phyloP scores from a whole-genome alignment of 2,888 invertebrate genomes.

The Eremobia ochroleuca region DNA sequence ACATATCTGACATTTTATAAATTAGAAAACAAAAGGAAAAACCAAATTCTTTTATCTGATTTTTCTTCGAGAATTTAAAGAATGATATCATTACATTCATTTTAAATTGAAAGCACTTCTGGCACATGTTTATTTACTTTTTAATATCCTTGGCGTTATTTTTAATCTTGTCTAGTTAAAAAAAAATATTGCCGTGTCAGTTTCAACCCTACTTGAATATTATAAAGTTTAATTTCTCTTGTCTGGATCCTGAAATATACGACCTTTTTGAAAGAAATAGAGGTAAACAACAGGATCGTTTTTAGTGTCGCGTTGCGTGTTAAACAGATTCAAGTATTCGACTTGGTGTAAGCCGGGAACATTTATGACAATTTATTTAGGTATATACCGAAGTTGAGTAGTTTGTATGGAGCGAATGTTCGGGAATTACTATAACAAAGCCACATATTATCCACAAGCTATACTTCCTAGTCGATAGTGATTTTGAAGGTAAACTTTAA shows the following conservation, averaged over 20 bases:
- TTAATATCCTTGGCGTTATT: conserved; percentile 48
- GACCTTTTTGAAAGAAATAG: conserved; percentile 31
- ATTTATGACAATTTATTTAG: conserved; percentile 60
- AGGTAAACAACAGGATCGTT: conserved; percentile 59
- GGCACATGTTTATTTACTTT: conserved; percentile 29
- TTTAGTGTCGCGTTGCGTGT: conserved; percentile 62
- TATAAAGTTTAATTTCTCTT: conserved; percentile 16
- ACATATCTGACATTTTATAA: neutral
- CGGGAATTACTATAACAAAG: too few species aligned
- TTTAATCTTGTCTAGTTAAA: conserved; percentile 57
- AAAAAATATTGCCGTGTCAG: conserved; percentile 10
- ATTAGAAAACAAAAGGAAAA: neutral
- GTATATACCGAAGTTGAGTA: conserved; percentile 11
- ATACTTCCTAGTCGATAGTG: neutral
- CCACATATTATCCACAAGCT: neutral
- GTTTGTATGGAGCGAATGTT: neutral
- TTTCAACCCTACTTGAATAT: neutral
- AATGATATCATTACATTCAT: neutral
- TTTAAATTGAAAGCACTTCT: conserved; percentile 40
- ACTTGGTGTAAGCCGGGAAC: conserved; percentile 47
- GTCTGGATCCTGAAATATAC: neutral
- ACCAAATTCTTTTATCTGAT: too few species aligned
- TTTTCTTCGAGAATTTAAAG: neutral
- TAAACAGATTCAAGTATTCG: conserved; percentile 63
- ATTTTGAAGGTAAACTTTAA: neutral